Percentiles rank a stretch among this genome's conserved stretches.
These are phyloP conservation scores for Stenoptilia bipunctidactyla DNA, from an alignment of 2,888 invertebrate species.

Conservation along the genomic window DNA sequence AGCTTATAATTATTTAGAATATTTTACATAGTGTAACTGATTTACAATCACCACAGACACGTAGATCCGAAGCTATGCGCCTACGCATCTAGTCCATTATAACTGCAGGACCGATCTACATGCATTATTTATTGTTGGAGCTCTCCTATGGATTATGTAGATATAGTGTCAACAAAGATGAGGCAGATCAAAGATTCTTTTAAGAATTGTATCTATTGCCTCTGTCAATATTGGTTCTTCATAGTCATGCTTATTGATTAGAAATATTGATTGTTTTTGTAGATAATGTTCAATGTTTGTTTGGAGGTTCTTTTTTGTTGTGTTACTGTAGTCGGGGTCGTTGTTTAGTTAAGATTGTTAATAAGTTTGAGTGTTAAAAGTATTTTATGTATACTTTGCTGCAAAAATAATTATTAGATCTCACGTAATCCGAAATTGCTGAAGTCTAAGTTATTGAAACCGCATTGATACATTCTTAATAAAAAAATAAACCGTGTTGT, in stretches of 20 bases:
- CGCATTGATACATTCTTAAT: no score
- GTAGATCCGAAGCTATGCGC: slow-evolving; percentile 58
- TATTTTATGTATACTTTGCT: not conserved
- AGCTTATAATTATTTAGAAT: slow-evolving; percentile 7
- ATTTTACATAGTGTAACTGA: slow-evolving; percentile 32
- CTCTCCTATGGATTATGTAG: slow-evolving; percentile 63
- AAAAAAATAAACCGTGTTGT: no score
- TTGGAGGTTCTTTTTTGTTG: not conserved
- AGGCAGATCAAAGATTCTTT: not conserved
- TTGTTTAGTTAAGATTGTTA: not conserved
- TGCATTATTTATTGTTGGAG: slow-evolving; percentile 70
- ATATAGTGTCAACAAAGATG: slow-evolving; percentile 63
- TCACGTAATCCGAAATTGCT: not conserved
- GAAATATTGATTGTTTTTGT: not conserved
- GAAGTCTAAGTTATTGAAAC: no score
- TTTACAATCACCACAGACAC: slow-evolving; percentile 64
- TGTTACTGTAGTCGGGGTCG: not conserved
- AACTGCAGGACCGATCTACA: slow-evolving; percentile 56
- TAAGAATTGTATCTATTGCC: not conserved
- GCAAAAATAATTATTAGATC: not conserved
- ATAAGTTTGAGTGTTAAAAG: not conserved
- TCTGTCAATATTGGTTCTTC: not conserved
- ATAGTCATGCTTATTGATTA: not conserved
- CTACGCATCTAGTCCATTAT: slow-evolving; percentile 55
- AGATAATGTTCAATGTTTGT: no score